Base-by-base conservation (phyloP, 2,113 vertebrate genomes). In the Orcinus orca region DNA sequence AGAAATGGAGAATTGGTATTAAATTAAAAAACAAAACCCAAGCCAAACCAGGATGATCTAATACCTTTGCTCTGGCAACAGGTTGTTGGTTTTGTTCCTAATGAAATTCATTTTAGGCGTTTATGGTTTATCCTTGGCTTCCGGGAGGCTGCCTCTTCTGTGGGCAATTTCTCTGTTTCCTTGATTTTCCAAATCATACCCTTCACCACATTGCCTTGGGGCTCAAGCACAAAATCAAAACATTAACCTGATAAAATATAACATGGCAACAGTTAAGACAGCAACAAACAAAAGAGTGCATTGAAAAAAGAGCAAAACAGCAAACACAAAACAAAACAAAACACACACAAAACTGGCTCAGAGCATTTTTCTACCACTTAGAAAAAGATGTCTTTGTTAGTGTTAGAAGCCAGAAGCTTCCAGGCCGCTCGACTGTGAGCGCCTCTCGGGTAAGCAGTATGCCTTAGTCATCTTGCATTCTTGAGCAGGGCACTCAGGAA, bases 241-340 rank as follows among this genome's bases (percentile, higher is more conserved):
- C 96, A 97, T 97, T 96, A 96, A 96, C 81, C 96, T 88, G 95
- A 96, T 97, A 90, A 97, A 96, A 96, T 97, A 95, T 80, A 96
- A 90, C 97, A 92, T 71, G 68, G 97, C 73, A 96, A 96, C 95
- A 90, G 95, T 97, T 92, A 96, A 97, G 97, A 76, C 58, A 88
- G 67, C 36, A 80, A 87, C 89, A 96, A 97, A 97, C 92, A 96
- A 96, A 96, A 91, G 84, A 93, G 36, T 29, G 55, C 68, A 80
- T 96, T 93, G 77, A 87, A 86, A 96, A 87, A 93, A 71, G 62
- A 83, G 44, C 84, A 81, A 62, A 90, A 76, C 14, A 50, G 50
- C 50, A 17, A 50, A 6, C 31, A 50, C 5, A 29, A 15, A 74
- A 29, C 13, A 74, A 44, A 50, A 11, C 29, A 21, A 50, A 20